Base-by-base conservation (phyloP, 2,797 vertebrate species). In the Fringilla coelebs region DNA sequence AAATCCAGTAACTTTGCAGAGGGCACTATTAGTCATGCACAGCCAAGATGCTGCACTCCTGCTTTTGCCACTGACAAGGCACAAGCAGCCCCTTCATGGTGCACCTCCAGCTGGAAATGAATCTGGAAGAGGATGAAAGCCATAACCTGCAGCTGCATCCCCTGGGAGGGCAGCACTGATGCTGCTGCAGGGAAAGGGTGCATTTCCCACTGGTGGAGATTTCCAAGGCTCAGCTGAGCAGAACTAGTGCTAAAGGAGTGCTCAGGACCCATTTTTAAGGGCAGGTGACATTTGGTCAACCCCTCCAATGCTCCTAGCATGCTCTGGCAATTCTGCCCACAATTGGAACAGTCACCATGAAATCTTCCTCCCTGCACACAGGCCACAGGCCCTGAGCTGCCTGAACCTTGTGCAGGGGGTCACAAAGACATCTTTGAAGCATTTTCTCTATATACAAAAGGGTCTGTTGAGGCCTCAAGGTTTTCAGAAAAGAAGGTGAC, bases 241-340 rank as follows among this genome's bases (percentile, higher is more conserved):
- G 32, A 81, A 12, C 38, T 14, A 6, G 20, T 4, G 16, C 36
- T 32, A 13, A 49, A 5, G 26, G n/a, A 17, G 26, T 49, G 24
- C 29, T 90, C 6, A 65, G 66, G 26, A 38, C 1, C 6, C 58
- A 32, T 34, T 52, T 46, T 68, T 32, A 68, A 26, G 71, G 28
- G 29, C 54, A 82, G 29, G 36, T 62, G 36, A 82, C 67, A 54
- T 40, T 5, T n/a, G 38, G 17, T 17, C 51, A 1, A 2, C 10
- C 19, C 17, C 29, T 63, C 52, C 52, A 36, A 4, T 21, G 12
- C n/a, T 36, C 32, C 82, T 67, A 0, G 0, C 2, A 19, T 38
- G 32, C 55, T 61, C 55, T n/a, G 38, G 66, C n/a, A 75, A 65
- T 8, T 5, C 13, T 20, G 51, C 68, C 48, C 22, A 25, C 46